Percentiles rank a stretch among this genome's conserved stretches.
These are phyloP conservation scores for Leuciscus waleckii DNA, from an alignment of 2,797 vertebrate species.

Conservation along the genomic window DNA sequence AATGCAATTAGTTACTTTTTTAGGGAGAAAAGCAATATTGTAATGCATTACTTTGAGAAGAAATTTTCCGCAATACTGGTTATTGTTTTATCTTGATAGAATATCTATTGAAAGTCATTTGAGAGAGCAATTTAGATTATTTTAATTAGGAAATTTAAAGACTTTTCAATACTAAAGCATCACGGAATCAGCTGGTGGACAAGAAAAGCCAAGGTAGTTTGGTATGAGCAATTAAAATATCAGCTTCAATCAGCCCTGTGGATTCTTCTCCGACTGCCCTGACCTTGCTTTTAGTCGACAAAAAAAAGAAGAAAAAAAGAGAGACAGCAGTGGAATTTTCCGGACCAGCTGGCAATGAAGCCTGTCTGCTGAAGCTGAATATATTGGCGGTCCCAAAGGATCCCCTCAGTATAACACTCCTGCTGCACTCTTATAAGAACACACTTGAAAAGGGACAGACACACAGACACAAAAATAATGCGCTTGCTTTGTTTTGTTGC, in stretches of 20 bases:
- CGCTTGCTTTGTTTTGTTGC: conserved; percentile 47
- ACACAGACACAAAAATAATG: conserved; percentile 38
- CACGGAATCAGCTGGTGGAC: conserved; percentile 15
- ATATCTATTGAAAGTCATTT: neutral
- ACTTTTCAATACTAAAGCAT: neutral
- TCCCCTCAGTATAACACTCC: conserved; percentile 70
- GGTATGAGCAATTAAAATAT: conserved; percentile 73
- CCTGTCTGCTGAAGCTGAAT: conserved; percentile 68
- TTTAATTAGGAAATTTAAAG: neutral
- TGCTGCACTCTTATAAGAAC: conserved; percentile 70
- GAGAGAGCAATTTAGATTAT: neutral
- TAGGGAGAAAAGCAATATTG: neutral
- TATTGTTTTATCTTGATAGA: neutral
- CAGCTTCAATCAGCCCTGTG: conserved; percentile 73
- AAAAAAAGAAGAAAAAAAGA: conserved; percentile 40
- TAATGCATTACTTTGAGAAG: neutral
- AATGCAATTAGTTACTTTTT: too few relatives aligned
- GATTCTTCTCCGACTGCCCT: conserved; percentile 72
- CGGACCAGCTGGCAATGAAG: conserved; percentile 68
- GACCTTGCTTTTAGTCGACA: conserved; percentile 72
- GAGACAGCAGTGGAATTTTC: conserved; percentile 72
- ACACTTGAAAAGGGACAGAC: conserved; percentile 45
- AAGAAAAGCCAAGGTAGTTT: conserved; percentile 59
- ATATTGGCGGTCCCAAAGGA: conserved; percentile 69
- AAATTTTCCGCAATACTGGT: neutral